phyloP scores from a whole-genome alignment of 2,888 invertebrate species.

The Tiliacea aurago region DNA sequence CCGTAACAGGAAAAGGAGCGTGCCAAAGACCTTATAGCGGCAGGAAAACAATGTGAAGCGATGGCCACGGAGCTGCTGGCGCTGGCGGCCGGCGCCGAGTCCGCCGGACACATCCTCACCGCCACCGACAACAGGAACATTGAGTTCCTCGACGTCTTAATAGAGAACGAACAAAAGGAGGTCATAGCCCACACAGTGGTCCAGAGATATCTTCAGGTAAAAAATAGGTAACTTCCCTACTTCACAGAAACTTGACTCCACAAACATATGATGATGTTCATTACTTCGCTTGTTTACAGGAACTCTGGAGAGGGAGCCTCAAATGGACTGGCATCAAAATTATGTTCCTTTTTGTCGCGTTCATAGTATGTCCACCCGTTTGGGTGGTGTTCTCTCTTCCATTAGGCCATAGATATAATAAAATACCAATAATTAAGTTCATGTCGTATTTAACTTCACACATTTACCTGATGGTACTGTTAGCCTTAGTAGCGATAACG shows the following conservation, averaged over 20 bases:
- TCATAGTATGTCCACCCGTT: conserved; percentile 98
- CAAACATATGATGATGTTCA: conserved; percentile 54
- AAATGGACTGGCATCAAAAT: conserved; percentile 99
- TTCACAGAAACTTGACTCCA: conserved; percentile 58
- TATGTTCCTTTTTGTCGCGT: conserved; percentile 97
- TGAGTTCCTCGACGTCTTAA: conserved; percentile 98
- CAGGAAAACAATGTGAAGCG: conserved; percentile 98
- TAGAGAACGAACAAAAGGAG: conserved; percentile 99
- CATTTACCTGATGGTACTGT: conserved; percentile 98
- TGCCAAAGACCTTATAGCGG: conserved; percentile 98
- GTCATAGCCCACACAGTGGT: conserved; percentile 99
- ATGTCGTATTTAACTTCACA: conserved; percentile 99
- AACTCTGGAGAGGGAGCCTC: conserved; percentile 99
- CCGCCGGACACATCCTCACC: conserved; percentile 98
- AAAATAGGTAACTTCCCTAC: conserved; percentile 90
- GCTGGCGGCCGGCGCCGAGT: conserved; percentile 97
- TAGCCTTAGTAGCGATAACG: conserved; percentile 97
- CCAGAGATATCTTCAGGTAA: conserved; percentile 98
- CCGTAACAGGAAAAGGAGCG: conserved; percentile 97
- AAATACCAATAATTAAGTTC: conserved; percentile 99
- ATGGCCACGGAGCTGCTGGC: conserved; percentile 99
- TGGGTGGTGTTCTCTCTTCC: conserved; percentile 99
- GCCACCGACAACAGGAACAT: conserved; percentile 98
- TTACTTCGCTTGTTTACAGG: conserved; percentile 89
- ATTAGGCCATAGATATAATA: conserved; percentile 98